Conservation (phyloP, 2,797 vertebrate species). For the Strix occidentalis region DNA sequence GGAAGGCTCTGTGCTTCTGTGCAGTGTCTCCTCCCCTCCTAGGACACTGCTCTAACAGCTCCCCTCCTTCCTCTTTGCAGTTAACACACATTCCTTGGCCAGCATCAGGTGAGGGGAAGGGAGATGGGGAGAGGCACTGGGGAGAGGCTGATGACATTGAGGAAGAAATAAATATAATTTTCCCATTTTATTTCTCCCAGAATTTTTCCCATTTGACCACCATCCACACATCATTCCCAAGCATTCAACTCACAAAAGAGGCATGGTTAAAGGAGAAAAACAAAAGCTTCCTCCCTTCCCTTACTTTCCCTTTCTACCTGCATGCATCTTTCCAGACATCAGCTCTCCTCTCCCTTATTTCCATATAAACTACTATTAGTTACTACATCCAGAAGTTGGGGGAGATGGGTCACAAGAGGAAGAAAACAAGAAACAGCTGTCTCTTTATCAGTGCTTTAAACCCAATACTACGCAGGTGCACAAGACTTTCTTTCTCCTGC, state of each 20-base stretch:
- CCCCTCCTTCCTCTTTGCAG: not conserved
- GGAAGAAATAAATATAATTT: not conserved
- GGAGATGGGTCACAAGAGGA: not conserved
- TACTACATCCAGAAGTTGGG: not conserved
- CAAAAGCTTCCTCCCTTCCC: not conserved
- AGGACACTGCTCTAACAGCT: not conserved
- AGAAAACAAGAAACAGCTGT: not conserved
- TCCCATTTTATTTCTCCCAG: not conserved
- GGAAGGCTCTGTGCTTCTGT: not conserved
- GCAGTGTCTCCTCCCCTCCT: not conserved
- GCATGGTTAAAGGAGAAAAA: not conserved
- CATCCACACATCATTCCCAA: not conserved
- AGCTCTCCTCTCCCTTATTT: not conserved
- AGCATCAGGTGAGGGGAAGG: not conserved
- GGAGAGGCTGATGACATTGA: not conserved
- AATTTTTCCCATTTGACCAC: not conserved
- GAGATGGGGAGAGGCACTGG: not conserved
- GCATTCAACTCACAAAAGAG: not conserved
- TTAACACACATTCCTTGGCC: not conserved
- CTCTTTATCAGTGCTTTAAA: not conserved
- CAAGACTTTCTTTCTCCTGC: not conserved
- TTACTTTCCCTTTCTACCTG: not conserved
- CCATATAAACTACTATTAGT: not conserved
- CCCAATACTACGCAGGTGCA: not conserved
- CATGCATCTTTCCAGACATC: not conserved